Base-by-base conservation (phyloP, 92 coral and sea anemone genomes). In the Zoanthus gigantus region DNA sequence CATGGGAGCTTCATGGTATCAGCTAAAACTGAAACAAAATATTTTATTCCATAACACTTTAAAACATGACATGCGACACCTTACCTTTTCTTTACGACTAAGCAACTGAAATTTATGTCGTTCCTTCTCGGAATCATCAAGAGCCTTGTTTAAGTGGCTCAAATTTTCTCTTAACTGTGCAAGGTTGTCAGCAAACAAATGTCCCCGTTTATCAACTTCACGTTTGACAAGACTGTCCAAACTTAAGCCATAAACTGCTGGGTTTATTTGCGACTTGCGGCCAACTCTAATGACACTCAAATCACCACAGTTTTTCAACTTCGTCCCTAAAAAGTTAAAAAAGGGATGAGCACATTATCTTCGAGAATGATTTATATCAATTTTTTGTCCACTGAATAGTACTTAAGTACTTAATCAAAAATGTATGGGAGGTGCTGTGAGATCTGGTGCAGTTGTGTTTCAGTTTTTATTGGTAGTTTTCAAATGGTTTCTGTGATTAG, bases 231-330 rank as follows among this genome's bases (percentile, higher is more conserved):
- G 57, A 47, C 67, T 84, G 54, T 96, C 98, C 46, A 96, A 71
- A 37, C 94, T 88, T 66, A 86, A 89, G 23, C 89, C 78, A 37
- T 74, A 61, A 44, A 95, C 96, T 0, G 84, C 53, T 6, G 90
- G 90, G 83, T 90, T 94, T 37, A 95, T 89, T 37, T 90, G 86
- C 14, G 98, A 93, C 71, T 89, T 91, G 4, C 99, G 98, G 56
- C 99, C 99, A 9, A 97, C 93, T 46, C 99, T 94, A 44, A 96
- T 94, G 23, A 96, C 74, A 50, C 89, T 77, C 56, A 96, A 84
- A 71, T 89, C 94, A 54, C 99, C 99, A 34, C 99, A 96, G 88
- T 96, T 96, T 9, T 61, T 87, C 23, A 77, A 67, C 31, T 17
- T 34, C 56, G 45, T 90, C 37, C 84, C 89, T 74, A 71, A 6